Evolutionary conservation across 2,797 vertebrate genomes (phyloP), one percentile per base, ranked within the genome.

Genomic region (Myripristis jacobus): DNA sequence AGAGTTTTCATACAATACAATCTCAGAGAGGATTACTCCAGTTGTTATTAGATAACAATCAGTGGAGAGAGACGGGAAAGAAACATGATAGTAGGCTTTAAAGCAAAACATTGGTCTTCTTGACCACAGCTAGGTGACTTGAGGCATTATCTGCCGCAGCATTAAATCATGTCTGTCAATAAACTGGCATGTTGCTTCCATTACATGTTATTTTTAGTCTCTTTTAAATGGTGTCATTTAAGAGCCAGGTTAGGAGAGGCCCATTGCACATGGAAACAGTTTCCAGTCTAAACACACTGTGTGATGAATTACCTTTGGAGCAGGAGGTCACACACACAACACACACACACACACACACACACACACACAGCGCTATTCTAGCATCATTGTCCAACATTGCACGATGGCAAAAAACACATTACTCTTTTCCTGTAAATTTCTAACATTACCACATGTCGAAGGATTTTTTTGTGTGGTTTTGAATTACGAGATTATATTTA

Each of bases 201-300:
- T 92, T 89, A 79, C 21, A 36, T 65, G 78, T 83, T 92, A 88
- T 89, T 91, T 92, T 88, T 88, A 81, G 83, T 82, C 60, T 43
- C 18, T 34, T 63, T 81, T 81, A 85, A 89, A 83, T 73, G 70
- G 62, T 85, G 82, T 91, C 72, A 72, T 91, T 90, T 75, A 73
- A 81, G 67, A 79, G 73, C 51, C 58, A 64, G 73, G 71, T 85
- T 86, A 64, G 63, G 5, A 70, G 86, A 87, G 85, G 74, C 82
- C 79, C 66, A 5, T 44, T 87, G 88, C 92, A 94, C 89, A 92
- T 93, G 92, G 92, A 92, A 94, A 85, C 77, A n/a, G 80, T 94
- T 92, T 89, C 67, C 79, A 90, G 88, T 91, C 87, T 75, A 94
- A 94, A 93, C 92, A 92, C 77, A 34, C 77, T 34, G 85, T 70